These are phyloP conservation scores for Tholera decimalis DNA, from an alignment of 2,888 invertebrate genomes.

Conservation along the genomic window DNA sequence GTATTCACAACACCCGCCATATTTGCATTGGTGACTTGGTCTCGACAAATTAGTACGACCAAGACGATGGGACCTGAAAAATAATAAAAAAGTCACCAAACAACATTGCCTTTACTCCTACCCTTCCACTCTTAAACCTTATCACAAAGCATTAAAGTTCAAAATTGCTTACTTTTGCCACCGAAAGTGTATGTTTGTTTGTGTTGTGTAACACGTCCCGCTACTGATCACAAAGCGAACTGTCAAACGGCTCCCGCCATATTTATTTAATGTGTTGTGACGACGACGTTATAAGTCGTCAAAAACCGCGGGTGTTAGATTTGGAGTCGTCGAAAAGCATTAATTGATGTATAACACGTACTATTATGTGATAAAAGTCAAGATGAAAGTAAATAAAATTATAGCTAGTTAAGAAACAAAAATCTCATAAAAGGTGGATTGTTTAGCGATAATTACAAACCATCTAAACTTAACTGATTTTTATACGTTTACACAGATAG, in stretches of 20 bases:
- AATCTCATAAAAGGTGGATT: slow-evolving; percentile 6
- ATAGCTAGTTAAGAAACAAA: neutral
- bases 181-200: slow-evolving; percentile 47
- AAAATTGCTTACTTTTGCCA: slow-evolving; percentile 29
- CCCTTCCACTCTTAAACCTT: slow-evolving; percentile 31
- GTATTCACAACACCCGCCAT: slow-evolving; percentile 85
- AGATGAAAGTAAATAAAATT: slow-evolving; percentile 31
- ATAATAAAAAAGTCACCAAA: slow-evolving; percentile 75
- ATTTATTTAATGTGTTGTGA: slow-evolving; percentile 85
- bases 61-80: slow-evolving; percentile 75
- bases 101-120: slow-evolving; percentile 50
- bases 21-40: slow-evolving; percentile 89
- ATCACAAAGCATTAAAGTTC: slow-evolving; percentile 51
- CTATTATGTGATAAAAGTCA: slow-evolving; percentile 27
- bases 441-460: slow-evolving; percentile 53
- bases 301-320: slow-evolving; percentile 81
- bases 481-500: too few relatives aligned
- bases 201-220: slow-evolving; percentile 68
- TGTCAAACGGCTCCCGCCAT: slow-evolving; percentile 82
- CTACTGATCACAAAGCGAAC: slow-evolving; percentile 80
- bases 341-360: too few relatives aligned
- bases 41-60: slow-evolving; percentile 86
- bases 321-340: slow-evolving; percentile 68
- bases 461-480: too few relatives aligned
- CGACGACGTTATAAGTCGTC: slow-evolving; percentile 77